Percentiles rank a stretch among this genome's conserved stretches.
phyloP scores from a whole-genome alignment of 2,797 vertebrate genomes.

The Clamator glandarius region DNA sequence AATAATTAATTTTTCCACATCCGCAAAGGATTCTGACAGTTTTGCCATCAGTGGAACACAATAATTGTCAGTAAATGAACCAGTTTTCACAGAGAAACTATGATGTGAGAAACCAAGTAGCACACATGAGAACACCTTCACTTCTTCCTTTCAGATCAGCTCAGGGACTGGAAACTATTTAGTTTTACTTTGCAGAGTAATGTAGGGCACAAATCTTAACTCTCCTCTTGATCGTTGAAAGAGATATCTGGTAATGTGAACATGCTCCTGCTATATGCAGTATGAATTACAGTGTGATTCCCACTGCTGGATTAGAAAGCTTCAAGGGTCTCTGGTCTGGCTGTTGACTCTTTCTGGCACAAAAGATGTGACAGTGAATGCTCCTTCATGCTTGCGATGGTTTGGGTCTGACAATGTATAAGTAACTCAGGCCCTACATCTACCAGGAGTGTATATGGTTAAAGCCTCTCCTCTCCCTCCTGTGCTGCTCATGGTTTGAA shows the following conservation, averaged over 20 bases:
- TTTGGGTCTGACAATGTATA: neutral
- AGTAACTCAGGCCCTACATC: neutral
- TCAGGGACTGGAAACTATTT: neutral
- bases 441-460: neutral
- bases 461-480: neutral
- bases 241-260: neutral
- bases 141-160: neutral
- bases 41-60: neutral
- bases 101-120: neutral
- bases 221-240: neutral
- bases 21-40: neutral
- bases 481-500: accelerated
- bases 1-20: constrained; percentile 47
- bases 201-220: neutral
- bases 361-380: neutral
- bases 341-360: neutral
- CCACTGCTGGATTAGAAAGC: neutral
- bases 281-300: neutral
- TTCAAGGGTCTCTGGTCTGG: neutral
- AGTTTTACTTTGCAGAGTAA: neutral
- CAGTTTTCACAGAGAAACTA: neutral
- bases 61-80: neutral
- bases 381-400: neutral
- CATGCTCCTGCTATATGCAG: neutral
- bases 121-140: neutral